phyloP scores from a whole-genome alignment of 1,140 invertebrate species.

The Mycetomoellerius zeteki region DNA sequence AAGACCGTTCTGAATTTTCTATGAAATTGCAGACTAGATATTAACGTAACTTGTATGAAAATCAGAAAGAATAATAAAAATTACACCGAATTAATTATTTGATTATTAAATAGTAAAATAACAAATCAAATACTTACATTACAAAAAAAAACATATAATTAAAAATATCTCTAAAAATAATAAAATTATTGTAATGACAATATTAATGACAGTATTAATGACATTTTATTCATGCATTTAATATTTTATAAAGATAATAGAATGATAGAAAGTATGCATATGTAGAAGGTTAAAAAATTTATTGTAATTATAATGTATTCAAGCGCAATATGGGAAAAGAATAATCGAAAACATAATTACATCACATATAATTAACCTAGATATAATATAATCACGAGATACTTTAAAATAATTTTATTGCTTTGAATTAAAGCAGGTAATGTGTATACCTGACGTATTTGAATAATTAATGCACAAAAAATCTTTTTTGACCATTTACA shows the following conservation, averaged over 20 bases:
- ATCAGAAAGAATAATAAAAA: not conserved
- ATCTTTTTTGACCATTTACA: not conserved
- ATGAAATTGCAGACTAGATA: not conserved
- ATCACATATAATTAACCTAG: not conserved
- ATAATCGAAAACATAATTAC: not conserved
- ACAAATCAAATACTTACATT: not conserved
- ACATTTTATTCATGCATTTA: not conserved
- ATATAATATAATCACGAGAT: not conserved
- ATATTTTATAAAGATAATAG: not conserved
- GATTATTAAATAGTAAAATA: not conserved
- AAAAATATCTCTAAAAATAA: not conserved
- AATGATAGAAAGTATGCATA: not conserved
- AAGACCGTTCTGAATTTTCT: slow-evolving; percentile 26
- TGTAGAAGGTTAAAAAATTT: not conserved
- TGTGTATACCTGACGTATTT: not conserved
- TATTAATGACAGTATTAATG: too few species aligned
- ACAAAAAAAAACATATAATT: not conserved
- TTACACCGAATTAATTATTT: not conserved
- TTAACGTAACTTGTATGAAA: not conserved
- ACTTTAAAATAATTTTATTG: not conserved
- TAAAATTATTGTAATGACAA: too few species aligned
- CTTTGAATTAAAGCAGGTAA: not conserved
- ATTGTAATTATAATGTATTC: not conserved
- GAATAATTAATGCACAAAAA: not conserved
- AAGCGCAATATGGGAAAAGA: not conserved